Base-by-base conservation (phyloP, 2,888 invertebrate species). In the Myathropa florea region DNA sequence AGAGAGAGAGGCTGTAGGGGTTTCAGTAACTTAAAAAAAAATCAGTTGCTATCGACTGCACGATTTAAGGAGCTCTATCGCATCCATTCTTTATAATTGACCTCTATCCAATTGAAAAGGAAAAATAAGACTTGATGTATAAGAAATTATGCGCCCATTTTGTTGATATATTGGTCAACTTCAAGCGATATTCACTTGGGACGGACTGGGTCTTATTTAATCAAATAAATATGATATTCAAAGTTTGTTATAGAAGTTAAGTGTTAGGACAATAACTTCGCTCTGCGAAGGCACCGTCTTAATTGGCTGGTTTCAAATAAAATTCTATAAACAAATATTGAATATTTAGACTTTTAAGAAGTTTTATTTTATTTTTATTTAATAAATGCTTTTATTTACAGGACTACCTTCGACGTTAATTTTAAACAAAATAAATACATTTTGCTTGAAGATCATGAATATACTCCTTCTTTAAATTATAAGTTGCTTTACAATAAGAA, bases 271-370 rank as follows among this genome's bases (percentile, higher is more conserved):
- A 18, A 7, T 18, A 18, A 18, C 46, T 46, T 46, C 46, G 39
- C 4, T n/a, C 0, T 12, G 39, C 46, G 46, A 46, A 46, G 46
- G 4, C 46, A 46, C 46, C 46, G 18, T 46, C 46, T 46, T 46
- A 46, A 46, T 46, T 18, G 70, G 70, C 70, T 78, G 78, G 63
- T 64, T 64, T 70, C n/a, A 63, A 68, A 70, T 70, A 57, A 70
- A 57, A 39, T 36, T 64, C 57, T 63, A 36, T 39, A 10, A 64
- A 70, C 55, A 53, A 33, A 10, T 30, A 59, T 59, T 46, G 59
- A 76, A 73, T 73, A 36, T 4, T 36, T 30, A 21, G n/a, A 53
- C 59, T 61, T 4, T 21, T 6, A 61, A 36, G 7, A 55, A 71
- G 12, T 26, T 28, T 6, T 46, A 60, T 18, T 4, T 30, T 28